Evolutionary conservation across 2,113 vertebrate genomes (phyloP).

Genomic region (Rostratula benghalensis): DNA sequence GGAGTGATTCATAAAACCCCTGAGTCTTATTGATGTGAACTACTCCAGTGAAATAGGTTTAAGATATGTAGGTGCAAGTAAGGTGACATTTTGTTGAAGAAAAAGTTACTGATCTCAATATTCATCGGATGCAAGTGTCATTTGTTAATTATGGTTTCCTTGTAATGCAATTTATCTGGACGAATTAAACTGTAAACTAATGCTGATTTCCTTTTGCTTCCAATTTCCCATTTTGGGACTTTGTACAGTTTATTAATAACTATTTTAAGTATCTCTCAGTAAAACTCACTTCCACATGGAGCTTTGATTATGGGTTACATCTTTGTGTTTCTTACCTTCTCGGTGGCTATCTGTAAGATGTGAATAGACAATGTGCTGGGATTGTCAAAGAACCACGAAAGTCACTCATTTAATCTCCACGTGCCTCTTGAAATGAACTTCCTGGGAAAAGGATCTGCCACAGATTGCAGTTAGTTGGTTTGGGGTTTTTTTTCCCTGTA

Average conservation of each 20-base stretch:
- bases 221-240: background rate
- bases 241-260: background rate
- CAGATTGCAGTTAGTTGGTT: background rate
- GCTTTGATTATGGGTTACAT: background rate
- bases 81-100: background rate
- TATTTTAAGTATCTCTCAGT: background rate
- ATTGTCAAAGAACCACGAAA: background rate
- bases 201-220: background rate
- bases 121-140: background rate
- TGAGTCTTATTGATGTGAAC: background rate
- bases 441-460: background rate
- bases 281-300: background rate
- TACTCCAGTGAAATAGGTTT: background rate
- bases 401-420: background rate
- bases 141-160: background rate
- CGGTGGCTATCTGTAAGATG: accelerated
- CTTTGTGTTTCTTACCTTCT: background rate
- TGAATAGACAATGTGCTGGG: background rate
- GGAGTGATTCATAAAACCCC: background rate
- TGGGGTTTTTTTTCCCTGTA: too few relatives aligned
- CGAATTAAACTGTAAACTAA: background rate
- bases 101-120: background rate
- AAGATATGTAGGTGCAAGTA: background rate
- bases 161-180: background rate
- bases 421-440: background rate